Conservation (phyloP, 2,888 invertebrate species). For the Prosapia bicincta region DNA sequence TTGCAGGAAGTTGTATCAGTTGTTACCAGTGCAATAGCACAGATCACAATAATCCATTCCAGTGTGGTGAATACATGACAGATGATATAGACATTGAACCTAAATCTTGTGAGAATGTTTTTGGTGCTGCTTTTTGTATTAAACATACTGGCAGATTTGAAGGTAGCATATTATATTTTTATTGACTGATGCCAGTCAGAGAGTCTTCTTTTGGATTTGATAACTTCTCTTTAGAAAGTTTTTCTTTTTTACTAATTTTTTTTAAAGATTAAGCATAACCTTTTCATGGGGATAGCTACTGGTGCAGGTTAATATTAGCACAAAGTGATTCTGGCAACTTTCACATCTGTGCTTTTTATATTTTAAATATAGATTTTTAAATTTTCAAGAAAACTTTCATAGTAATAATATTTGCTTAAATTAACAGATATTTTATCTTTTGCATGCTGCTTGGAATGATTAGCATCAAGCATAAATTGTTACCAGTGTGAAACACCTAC, state of each 20-base stretch:
- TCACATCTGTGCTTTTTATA: too few species aligned
- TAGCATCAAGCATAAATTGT: constrained; percentile 50
- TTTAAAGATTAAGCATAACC: too few species aligned
- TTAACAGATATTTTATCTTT: too few species aligned
- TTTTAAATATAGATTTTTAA: too few species aligned
- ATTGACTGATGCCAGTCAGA: background rate
- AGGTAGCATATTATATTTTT: constrained; percentile 52
- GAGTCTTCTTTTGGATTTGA: background rate
- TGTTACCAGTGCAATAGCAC: constrained; percentile 91
- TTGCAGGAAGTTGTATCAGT: constrained; percentile 61
- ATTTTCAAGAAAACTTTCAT: too few species aligned
- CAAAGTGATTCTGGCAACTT: too few species aligned
- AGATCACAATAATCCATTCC: constrained; percentile 69
- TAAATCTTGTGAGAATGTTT: constrained; percentile 72
- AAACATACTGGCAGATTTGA: constrained; percentile 90
- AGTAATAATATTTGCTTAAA: too few species aligned
- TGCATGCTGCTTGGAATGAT: constrained; percentile 28
- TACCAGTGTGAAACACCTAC: constrained; percentile 70
- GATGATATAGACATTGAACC: constrained; percentile 62
- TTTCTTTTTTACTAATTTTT: background rate
- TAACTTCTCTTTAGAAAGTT: constrained; percentile 8
- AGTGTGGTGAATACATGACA: constrained; percentile 77
- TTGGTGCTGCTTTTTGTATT: constrained; percentile 84
- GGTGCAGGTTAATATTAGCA: too few species aligned
- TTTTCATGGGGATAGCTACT: too few species aligned